These are phyloP conservation scores for Hedya salicella DNA, from an alignment of 2,888 invertebrate genomes.

Conservation along the genomic window DNA sequence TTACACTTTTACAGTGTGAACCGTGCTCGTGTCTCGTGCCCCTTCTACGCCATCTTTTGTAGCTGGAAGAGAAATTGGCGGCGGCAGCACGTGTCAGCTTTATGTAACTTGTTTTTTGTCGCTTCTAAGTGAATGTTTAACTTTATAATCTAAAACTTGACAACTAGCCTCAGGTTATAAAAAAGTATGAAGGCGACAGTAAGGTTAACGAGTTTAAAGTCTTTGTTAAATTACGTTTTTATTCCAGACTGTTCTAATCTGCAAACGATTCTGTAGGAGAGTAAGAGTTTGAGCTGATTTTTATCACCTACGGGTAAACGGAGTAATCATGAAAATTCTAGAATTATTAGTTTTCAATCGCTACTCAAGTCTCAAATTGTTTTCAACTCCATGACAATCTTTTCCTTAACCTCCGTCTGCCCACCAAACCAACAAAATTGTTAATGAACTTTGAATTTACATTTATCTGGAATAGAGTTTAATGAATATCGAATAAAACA, in stretches of 20 bases:
- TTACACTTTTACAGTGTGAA: not conserved
- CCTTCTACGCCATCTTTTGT: conserved; percentile 23
- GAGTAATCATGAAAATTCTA: too few relatives aligned
- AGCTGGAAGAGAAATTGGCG: conserved; percentile 39
- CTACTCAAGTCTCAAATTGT: too few relatives aligned
- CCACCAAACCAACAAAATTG: too few relatives aligned
- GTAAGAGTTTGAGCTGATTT: too few relatives aligned
- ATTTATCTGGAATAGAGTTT: too few relatives aligned
- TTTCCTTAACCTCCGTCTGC: too few relatives aligned
- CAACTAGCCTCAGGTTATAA: not conserved
- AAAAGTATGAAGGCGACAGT: not conserved
- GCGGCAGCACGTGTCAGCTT: conserved; percentile 34
- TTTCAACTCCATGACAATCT: too few relatives aligned
- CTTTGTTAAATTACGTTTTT: not conserved
- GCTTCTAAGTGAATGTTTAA: conserved; percentile 39
- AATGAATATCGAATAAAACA: too few relatives aligned
- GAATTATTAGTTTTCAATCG: too few relatives aligned
- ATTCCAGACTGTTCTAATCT: not conserved
- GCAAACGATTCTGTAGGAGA: too few relatives aligned
- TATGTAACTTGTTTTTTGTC: conserved; percentile 39
- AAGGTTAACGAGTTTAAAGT: not conserved
- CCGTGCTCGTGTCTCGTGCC: not conserved
- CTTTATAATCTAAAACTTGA: conserved; percentile 29
- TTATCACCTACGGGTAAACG: too few relatives aligned
- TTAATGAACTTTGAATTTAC: too few relatives aligned